Percentiles rank a stretch among this genome's conserved stretches.
Conservation (phyloP, 1,140 invertebrate genomes). For the Cydia pomonella region DNA sequence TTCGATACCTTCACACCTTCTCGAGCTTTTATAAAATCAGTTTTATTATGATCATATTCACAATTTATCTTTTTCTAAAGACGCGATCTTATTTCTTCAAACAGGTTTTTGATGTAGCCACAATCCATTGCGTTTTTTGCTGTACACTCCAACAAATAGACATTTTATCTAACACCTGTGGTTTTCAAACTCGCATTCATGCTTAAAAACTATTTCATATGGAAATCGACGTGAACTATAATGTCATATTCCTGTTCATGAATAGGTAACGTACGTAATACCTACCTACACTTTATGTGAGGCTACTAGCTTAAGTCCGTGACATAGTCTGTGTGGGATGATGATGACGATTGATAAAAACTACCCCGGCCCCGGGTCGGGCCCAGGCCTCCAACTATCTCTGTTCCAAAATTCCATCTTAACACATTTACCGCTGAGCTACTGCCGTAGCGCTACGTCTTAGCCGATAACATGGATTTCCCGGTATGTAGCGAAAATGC, state of each 20-base stretch:
- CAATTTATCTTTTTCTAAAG: constrained; percentile 49
- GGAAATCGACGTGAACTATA: constrained; percentile 41
- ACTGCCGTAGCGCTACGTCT: too few species aligned
- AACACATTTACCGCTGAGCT: too few species aligned
- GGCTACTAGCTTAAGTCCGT: too few species aligned
- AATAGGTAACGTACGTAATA: background rate
- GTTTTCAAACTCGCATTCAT: constrained; percentile 4
- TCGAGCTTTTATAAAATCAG: constrained; percentile 49
- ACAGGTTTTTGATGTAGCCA: constrained; percentile 52
- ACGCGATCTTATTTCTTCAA: constrained; percentile 47
- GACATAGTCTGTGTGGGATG: too few species aligned
- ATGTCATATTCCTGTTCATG: constrained; percentile 35
- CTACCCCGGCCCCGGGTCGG: too few species aligned
- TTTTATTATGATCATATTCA: constrained; percentile 57
- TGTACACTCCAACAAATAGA: background rate
- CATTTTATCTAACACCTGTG: constrained; percentile 46
- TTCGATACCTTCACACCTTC: constrained; percentile 50
- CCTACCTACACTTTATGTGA: too few species aligned
- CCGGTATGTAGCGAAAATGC: too few species aligned
- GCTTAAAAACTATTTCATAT: constrained; percentile 44
- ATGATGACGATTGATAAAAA: too few species aligned
- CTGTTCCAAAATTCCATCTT: too few species aligned
- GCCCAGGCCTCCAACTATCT: too few species aligned
- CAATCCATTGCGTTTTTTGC: constrained; percentile 22
- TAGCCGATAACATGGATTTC: too few species aligned